These are phyloP conservation scores for Diarsia rubi DNA, from an alignment of 2,888 invertebrate genomes.

Conservation along the genomic window DNA sequence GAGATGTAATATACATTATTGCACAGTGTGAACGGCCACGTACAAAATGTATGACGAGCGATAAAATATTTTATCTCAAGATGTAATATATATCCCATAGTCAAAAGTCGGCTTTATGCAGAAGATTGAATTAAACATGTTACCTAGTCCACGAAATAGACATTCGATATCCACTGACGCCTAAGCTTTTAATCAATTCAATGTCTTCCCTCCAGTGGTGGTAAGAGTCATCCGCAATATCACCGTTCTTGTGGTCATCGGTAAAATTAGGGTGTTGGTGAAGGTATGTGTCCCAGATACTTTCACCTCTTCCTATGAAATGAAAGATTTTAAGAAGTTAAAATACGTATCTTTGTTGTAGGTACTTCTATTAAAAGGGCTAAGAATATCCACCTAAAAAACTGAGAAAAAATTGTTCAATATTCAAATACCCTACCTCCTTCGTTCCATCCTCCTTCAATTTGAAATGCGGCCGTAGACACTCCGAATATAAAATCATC, in stretches of 20 bases:
- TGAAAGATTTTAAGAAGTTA: background rate
- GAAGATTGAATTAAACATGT: conserved; percentile 15
- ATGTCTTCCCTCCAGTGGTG: conserved; percentile 92
- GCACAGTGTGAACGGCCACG: too few species aligned
- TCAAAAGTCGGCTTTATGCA: background rate
- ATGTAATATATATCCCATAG: too few species aligned
- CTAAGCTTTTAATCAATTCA: conserved; percentile 90
- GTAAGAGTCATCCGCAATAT: conserved; percentile 93
- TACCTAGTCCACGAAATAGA: conserved; percentile 94
- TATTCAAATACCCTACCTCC: conserved; percentile 74
- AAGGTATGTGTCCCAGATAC: conserved; percentile 91
- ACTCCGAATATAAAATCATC: conserved; percentile 91
- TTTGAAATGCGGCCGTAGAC: conserved; percentile 92
- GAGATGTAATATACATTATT: too few species aligned
- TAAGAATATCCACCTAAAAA: background rate
- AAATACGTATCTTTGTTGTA: background rate
- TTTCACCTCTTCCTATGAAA: conserved; percentile 91
- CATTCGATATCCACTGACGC: conserved; percentile 92
- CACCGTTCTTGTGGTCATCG: conserved; percentile 90
- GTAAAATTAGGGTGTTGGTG: conserved; percentile 90
- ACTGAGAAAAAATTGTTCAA: background rate
- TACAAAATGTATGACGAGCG: too few species aligned
- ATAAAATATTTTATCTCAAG: too few species aligned
- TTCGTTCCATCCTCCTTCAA: conserved; percentile 91
- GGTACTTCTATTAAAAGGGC: too few species aligned